A percentile compares a stretch with the other conserved stretches of the same genome.
Evolutionary conservation across 2,797 vertebrate genomes (phyloP).

Genomic region (Hydrocynus forskahlii): DNA sequence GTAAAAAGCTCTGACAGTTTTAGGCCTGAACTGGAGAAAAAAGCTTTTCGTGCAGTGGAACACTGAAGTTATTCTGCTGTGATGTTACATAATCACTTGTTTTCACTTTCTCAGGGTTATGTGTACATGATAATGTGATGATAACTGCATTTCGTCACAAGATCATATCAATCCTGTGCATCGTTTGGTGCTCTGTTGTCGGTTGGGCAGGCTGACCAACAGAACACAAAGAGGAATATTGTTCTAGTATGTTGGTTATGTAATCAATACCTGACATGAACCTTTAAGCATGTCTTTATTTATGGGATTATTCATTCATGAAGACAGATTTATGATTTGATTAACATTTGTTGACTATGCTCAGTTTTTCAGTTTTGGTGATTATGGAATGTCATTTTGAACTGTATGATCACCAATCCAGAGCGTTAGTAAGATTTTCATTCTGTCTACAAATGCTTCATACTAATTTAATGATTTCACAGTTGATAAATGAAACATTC

Average conservation of each 20-base stretch:
- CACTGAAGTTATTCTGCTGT: constrained; percentile 10
- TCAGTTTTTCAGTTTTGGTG: not conserved
- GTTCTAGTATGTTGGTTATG: not conserved
- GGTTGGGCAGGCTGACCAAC: not conserved
- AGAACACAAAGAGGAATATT: constrained; percentile 15
- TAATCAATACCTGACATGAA: not conserved
- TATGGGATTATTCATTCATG: not conserved
- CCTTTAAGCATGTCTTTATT: not conserved
- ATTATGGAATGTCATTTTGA: not conserved
- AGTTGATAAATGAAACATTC: too few species aligned
- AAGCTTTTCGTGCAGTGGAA: not conserved
- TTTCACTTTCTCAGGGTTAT: constrained; percentile 48
- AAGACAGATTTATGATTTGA: constrained; percentile 9
- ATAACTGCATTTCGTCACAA: constrained; percentile 37
- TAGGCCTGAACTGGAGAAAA: not conserved
- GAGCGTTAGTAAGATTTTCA: too few species aligned
- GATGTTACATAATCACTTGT: constrained; percentile 43
- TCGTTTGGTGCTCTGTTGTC: constrained; percentile 38
- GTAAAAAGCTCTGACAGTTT: constrained; percentile 7
- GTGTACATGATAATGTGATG: constrained; percentile 37
- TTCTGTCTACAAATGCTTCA: too few species aligned
- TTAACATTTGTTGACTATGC: not conserved
- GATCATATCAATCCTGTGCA: constrained; percentile 31
- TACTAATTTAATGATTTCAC: too few species aligned
- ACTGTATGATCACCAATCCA: too few species aligned